These are phyloP conservation scores for Enhydra lutris DNA, from an alignment of 2,113 vertebrate species.

Conservation along the genomic window DNA sequence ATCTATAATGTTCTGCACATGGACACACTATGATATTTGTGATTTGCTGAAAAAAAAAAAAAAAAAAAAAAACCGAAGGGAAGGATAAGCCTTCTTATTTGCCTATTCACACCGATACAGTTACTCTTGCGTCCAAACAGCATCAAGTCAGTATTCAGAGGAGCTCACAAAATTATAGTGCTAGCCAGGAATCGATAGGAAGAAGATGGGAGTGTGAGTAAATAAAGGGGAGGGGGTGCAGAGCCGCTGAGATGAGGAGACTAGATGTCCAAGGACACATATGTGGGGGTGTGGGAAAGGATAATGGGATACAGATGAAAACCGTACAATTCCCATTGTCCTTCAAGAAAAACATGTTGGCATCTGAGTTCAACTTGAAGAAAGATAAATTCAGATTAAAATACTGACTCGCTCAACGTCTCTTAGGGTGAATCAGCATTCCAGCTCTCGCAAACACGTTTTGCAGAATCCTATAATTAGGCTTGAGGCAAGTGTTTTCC, in stretches of 20 bases:
- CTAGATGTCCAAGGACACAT: neutral
- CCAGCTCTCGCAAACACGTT: neutral
- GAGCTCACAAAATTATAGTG: neutral
- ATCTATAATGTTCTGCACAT: neutral
- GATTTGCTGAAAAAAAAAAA: neutral
- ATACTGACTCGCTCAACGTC: neutral
- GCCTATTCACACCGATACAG: neutral
- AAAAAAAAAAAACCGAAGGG: neutral
- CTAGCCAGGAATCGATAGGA: neutral
- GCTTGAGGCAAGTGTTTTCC: neutral
- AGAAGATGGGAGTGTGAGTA: neutral
- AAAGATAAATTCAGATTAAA: conserved; percentile 18
- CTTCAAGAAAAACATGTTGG: neutral
- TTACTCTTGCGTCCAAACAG: neutral
- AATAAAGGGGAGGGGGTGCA: neutral
- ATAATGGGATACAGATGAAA: neutral
- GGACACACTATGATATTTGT: neutral
- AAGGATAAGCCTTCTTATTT: neutral
- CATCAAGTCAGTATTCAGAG: neutral
- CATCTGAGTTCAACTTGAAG: neutral
- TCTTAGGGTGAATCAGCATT: neutral
- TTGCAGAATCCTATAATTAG: neutral
- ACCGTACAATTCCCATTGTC: neutral
- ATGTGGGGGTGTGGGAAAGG: neutral
- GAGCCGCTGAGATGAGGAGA: neutral